These are phyloP conservation scores for Agriopis marginaria DNA, from an alignment of 2,888 invertebrate genomes.

Conservation along the genomic window DNA sequence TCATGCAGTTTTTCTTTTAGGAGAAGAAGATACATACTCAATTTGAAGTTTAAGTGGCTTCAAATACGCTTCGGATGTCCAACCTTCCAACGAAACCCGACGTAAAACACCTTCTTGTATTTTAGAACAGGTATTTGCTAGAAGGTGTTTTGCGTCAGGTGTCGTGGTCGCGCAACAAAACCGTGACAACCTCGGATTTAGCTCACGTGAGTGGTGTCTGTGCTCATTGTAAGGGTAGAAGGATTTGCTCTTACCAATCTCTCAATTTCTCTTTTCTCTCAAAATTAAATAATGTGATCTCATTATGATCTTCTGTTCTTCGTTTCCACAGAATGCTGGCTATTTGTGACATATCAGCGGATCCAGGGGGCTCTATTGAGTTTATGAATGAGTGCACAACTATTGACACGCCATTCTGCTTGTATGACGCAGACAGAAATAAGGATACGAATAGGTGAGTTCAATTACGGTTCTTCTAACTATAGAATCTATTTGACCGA, in stretches of 20 bases:
- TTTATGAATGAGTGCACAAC: conserved; percentile 99
- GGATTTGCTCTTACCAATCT: not conserved
- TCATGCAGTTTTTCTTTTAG: not conserved
- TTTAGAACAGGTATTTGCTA: conserved; percentile 17
- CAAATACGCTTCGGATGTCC: not conserved
- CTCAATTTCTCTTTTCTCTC: not conserved
- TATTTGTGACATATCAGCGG: conserved; percentile 99
- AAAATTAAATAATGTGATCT: not conserved
- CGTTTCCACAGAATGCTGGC: conserved; percentile 91
- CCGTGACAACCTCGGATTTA: not conserved
- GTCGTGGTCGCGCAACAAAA: conserved; percentile 13
- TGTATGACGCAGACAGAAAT: conserved; percentile 99
- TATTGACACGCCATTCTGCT: conserved; percentile 99
- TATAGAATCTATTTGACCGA: too few species aligned
- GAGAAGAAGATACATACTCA: not conserved
- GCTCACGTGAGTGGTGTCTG: conserved; percentile 13
- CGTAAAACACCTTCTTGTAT: conserved; percentile 34
- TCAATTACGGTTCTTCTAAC: not conserved
- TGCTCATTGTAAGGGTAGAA: not conserved
- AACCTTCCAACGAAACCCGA: conserved; percentile 20
- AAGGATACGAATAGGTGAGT: conserved; percentile 95
- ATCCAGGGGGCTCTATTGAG: conserved; percentile 99
- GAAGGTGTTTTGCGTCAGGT: conserved; percentile 37
- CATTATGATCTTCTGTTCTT: conserved; percentile 16
- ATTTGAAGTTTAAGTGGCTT: not conserved